Conservation (phyloP, 2,888 invertebrate species). For the Drosophila neonasuta region DNA sequence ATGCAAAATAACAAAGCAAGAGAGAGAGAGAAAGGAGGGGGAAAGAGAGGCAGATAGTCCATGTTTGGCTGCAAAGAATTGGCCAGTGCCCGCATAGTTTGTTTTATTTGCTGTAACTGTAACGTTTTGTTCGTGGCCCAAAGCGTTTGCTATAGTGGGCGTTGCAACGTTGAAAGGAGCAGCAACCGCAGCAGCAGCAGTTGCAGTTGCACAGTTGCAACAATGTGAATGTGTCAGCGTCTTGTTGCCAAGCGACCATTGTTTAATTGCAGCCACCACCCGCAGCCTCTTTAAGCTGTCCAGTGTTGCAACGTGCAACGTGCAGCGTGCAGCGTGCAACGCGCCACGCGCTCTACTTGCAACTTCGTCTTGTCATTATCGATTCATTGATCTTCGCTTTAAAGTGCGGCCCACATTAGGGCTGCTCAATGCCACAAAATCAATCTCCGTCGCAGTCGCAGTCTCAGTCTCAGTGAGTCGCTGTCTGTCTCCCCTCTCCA, state of each 20-base stretch:
- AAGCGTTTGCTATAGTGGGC: constrained; percentile 61
- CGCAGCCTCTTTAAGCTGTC: constrained; percentile 19
- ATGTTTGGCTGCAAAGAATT: constrained; percentile 42
- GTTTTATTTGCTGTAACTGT: constrained; percentile 22
- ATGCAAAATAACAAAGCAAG: constrained; percentile 1
- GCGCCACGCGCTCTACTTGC: constrained; percentile 24
- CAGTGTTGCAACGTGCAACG: constrained; percentile 33
- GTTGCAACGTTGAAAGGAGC: constrained; percentile 66
- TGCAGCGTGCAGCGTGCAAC: constrained; percentile 2
- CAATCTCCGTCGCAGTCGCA: constrained; percentile 10
- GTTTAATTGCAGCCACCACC: constrained; percentile 35
- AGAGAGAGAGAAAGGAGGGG: not conserved
- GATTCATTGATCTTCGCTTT: constrained; percentile 54
- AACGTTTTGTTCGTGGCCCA: constrained; percentile 37
- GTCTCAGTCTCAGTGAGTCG: not conserved
- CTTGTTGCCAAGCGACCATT: constrained; percentile 35
- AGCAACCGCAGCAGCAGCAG: constrained; percentile 43
- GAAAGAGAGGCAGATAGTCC: not conserved
- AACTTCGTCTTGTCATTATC: constrained; percentile 48
- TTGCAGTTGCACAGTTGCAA: constrained; percentile 41
- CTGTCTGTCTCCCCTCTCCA: not conserved
- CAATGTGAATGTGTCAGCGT: constrained; percentile 73
- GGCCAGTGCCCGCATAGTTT: constrained; percentile 42
- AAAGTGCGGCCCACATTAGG: constrained; percentile 60
- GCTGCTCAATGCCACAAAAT: constrained; percentile 66